These are phyloP conservation scores for Rhombomys opimus DNA, from an alignment of 2,113 vertebrate species.

Conservation along the genomic window DNA sequence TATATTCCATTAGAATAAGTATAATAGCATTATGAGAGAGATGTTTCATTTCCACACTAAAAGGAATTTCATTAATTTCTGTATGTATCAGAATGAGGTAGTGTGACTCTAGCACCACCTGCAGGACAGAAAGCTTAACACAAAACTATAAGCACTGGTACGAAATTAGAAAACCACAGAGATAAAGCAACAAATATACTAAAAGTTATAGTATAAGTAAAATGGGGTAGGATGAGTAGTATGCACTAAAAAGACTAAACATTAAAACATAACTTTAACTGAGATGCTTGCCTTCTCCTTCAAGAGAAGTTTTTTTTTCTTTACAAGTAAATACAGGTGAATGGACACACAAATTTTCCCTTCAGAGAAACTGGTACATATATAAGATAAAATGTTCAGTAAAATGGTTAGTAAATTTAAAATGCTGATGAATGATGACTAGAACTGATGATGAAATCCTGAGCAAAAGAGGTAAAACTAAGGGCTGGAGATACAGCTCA, in stretches of 20 bases:
- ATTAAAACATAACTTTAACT: background rate
- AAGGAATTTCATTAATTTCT: slow-evolving; percentile 27
- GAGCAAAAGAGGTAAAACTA: background rate
- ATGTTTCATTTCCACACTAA: slow-evolving; percentile 51
- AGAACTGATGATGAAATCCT: slow-evolving; percentile 18
- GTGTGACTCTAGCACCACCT: slow-evolving; percentile 75
- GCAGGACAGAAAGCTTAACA: slow-evolving; percentile 66
- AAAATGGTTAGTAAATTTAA: background rate
- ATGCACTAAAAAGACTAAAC: background rate
- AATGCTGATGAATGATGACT: background rate
- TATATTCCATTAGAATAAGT: background rate
- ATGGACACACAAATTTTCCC: background rate
- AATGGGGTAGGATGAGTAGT: background rate
- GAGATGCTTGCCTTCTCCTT: slow-evolving; percentile 18
- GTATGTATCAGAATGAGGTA: background rate
- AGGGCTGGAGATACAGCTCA: no score
- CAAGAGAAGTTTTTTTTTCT: slow-evolving; percentile 21
- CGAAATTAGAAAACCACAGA: slow-evolving; percentile 21
- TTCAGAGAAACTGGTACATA: background rate
- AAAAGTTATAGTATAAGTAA: slow-evolving; percentile 16
- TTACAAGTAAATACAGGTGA: background rate
- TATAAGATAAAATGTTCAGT: background rate
- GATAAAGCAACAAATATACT: slow-evolving; percentile 44
- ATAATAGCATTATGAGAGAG: slow-evolving; percentile 38
- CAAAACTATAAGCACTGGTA: background rate